These are phyloP conservation scores for Drosophila anomalata DNA, from an alignment of 2,888 invertebrate species.

Conservation along the genomic window DNA sequence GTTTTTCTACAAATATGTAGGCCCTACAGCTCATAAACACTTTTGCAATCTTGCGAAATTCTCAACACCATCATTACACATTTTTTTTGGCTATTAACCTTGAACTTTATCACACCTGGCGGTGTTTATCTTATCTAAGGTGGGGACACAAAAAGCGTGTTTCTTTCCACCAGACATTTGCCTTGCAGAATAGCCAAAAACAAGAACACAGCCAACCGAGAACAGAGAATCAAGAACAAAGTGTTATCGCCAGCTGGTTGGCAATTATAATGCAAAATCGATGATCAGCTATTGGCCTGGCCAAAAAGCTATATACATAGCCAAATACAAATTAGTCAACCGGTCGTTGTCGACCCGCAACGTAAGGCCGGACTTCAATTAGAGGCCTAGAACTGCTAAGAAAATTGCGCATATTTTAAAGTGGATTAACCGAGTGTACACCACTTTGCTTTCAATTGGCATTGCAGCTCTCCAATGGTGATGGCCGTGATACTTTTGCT, in stretches of 20 bases:
- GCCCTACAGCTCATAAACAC: background rate
- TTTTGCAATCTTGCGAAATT: conserved; percentile 35
- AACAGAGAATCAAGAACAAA: conserved; percentile 15
- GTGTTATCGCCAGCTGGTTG: conserved; percentile 54
- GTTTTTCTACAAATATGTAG: background rate
- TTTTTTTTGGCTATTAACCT: conserved; percentile 63
- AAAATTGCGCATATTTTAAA: conserved; percentile 64
- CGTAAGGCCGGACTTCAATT: conserved; percentile 54
- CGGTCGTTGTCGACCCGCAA: conserved; percentile 28
- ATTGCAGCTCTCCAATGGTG: conserved; percentile 71
- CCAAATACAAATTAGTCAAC: conserved; percentile 40
- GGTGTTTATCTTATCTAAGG: conserved; percentile 62
- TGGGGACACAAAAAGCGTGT: conserved; percentile 40
- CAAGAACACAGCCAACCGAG: conserved; percentile 2
- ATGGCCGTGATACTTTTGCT: conserved; percentile 82
- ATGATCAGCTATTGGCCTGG: conserved; percentile 34
- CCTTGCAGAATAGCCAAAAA: conserved; percentile 32
- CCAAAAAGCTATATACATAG: conserved; percentile 25
- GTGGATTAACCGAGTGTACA: conserved; percentile 13
- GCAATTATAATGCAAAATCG: conserved; percentile 60
- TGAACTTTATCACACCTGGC: conserved; percentile 62
- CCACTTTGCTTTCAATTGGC: conserved; percentile 10
- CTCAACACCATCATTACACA: conserved; percentile 37
- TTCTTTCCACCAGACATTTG: conserved; percentile 40
- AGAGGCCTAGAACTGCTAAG: conserved; percentile 45